Evolutionary conservation across 92 coral and sea anemone genomes (phyloP).

Genomic region (Paragorgia papillata): DNA sequence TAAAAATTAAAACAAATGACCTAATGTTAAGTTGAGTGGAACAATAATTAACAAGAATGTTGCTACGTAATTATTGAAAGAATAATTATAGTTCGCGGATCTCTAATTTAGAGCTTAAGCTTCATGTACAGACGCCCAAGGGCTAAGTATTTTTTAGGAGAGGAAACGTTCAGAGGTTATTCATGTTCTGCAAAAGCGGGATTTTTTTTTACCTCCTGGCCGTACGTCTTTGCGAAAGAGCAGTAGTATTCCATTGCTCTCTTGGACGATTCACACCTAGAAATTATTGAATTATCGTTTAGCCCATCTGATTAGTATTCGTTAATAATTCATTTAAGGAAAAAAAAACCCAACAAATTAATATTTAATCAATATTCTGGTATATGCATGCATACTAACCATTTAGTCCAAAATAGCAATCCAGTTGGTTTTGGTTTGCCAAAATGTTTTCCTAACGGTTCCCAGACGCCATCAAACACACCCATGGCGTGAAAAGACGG

Average conservation of each 20-base stretch:
- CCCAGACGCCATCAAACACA: slow-evolving; percentile 58
- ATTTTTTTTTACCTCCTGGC: background rate
- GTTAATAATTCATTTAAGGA: too few relatives aligned
- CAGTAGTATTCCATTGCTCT: slow-evolving; percentile 35
- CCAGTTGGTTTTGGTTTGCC: slow-evolving; percentile 63
- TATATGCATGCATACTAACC: too few relatives aligned
- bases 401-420: slow-evolving; percentile 88
- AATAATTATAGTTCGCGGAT: too few relatives aligned
- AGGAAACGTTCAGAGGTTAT: too few relatives aligned
- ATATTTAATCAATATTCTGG: too few relatives aligned
- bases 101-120: too few relatives aligned
- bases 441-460: slow-evolving; percentile 53
- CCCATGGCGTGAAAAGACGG: slow-evolving; percentile 74
- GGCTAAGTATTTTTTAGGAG: too few relatives aligned
- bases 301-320: too few relatives aligned
- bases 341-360: too few relatives aligned
- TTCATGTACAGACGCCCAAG: too few relatives aligned
- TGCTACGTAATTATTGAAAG: background rate
- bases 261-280: slow-evolving; percentile 34
- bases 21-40: background rate
- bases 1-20: background rate
- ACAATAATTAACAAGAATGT: background rate
- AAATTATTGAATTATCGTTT: background rate
- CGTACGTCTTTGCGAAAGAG: slow-evolving; percentile 15
- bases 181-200: too few relatives aligned